Conservation (phyloP, 1,140 invertebrate species). For the Lordiphosa clarofinis region DNA sequence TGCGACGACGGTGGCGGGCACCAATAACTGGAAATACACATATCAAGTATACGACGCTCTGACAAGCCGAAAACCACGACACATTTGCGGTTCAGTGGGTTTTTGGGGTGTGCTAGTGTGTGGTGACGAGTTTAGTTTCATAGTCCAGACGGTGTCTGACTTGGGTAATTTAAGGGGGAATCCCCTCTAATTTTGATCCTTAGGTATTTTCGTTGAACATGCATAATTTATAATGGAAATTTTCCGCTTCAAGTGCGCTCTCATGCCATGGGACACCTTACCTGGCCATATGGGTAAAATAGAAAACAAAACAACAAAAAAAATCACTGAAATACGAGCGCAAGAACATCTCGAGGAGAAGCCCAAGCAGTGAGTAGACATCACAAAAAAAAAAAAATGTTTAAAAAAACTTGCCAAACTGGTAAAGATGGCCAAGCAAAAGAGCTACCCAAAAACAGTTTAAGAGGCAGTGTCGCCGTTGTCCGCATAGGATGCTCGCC, state of each 20-base stretch:
- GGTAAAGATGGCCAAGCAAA: conserved; percentile 50
- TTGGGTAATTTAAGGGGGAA: not conserved
- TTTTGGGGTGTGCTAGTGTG: conserved; percentile 40
- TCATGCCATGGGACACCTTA: conserved; percentile 49
- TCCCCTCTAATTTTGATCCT: not conserved
- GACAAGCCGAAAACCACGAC: conserved; percentile 39
- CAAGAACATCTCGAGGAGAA: conserved; percentile 56
- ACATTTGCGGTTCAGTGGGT: conserved; percentile 64
- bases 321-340: conserved; percentile 62
- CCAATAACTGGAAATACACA: conserved; percentile 66
- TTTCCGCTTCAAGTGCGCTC: conserved; percentile 51
- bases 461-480: conserved; percentile 19
- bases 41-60: conserved; percentile 68
- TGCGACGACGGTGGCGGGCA: conserved; percentile 29
- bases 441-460: conserved; percentile 45
- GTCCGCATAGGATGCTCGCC: conserved; percentile 38
- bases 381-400: conserved; percentile 20
- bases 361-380: conserved; percentile 43
- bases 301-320: conserved; percentile 10
- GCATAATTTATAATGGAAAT: conserved; percentile 71
- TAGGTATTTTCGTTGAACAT: conserved; percentile 47
- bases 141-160: conserved; percentile 14
- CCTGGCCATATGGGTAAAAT: conserved; percentile 49
- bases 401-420: conserved; percentile 55
- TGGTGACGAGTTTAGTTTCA: conserved; percentile 22